These are phyloP conservation scores for Portevinia maculata DNA, from an alignment of 2,888 invertebrate species.

Conservation along the genomic window DNA sequence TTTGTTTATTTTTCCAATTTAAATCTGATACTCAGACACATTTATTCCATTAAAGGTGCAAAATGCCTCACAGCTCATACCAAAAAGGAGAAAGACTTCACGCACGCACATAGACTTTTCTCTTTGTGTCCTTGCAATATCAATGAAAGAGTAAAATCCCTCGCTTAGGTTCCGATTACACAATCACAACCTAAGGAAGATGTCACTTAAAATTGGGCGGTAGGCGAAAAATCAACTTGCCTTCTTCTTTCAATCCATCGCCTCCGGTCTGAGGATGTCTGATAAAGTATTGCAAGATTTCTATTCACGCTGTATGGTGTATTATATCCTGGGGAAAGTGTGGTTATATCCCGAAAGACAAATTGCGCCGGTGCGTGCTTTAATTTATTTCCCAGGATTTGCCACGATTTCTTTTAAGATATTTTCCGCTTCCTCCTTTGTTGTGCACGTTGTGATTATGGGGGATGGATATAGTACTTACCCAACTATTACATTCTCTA, in stretches of 20 bases:
- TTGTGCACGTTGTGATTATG: constrained; percentile 35
- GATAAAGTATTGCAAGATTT: constrained; percentile 59
- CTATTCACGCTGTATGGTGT: constrained; percentile 8
- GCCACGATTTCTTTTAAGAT: constrained; percentile 7
- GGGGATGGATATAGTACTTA: constrained; percentile 38
- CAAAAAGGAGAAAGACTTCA: constrained; percentile 2
- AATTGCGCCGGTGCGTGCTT: constrained; percentile 72
- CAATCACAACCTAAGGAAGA: constrained; percentile 37
- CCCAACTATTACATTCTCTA: constrained; percentile 8
- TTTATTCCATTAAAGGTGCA: constrained; percentile 60
- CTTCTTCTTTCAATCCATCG: neutral
- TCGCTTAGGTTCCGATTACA: constrained; percentile 20
- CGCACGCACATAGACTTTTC: constrained; percentile 1
- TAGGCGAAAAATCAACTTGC: constrained; percentile 22
- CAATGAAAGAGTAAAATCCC: constrained; percentile 68
- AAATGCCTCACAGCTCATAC: constrained; percentile 10
- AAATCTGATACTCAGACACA: constrained; percentile 68
- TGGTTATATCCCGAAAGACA: constrained; percentile 62
- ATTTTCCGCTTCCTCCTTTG: constrained; percentile 40
- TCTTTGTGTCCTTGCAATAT: constrained; percentile 55
- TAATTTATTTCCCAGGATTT: constrained; percentile 71
- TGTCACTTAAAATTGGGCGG: constrained; percentile 27
- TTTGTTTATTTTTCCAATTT: constrained; percentile 71
- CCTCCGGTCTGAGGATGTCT: constrained; percentile 34
- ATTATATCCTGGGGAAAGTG: constrained; percentile 26